Base-by-base conservation (phyloP, 2,888 invertebrate genomes). In the Melinaea marsaeus region DNA sequence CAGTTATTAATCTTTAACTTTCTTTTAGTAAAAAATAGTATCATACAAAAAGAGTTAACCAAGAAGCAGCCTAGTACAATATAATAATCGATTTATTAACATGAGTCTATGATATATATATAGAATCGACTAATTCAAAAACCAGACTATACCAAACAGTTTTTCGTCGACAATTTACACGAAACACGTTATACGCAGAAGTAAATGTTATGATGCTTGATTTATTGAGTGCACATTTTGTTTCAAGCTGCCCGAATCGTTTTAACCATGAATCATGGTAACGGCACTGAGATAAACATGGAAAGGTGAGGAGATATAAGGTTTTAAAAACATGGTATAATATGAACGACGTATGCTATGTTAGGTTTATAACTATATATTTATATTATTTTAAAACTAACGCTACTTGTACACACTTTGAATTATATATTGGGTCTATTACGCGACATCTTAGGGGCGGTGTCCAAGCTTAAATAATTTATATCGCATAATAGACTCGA, bases 161-260 rank as follows among this genome's bases (percentile, higher is more conserved):
- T 82, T 80, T 79, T 74, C 73, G 70, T 71, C 68, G 64, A 74
- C 75, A 76, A 79, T 81, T 81, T 79, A 81, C 77, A 77, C 73
- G 71, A 71, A 70, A 70, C 75, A 77, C 73, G 69, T 70, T 69
- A 69, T 71, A 71, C 70, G 64, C 59, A 65, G 65, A 67, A 69
- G 66, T 72, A 70, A 84, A 81, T 85, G 83, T 85, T 85, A 84
- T 80, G 79, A 80, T 83, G 78, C 73, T 77, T 86, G 85, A 86
- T 86, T 86, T 86, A 86, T 85, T 69, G 79, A 76, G 75, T 80
- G 79, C 77, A 79, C 80, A 81, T 80, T 82, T 79, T 80, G 79
- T 76, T 78, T 74, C 77, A 78, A 78, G 76, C 75, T 71, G 69
- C 72, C 75, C 75, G 73, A 75, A 74, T 71, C 69, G 72, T 75